Evolutionary conservation across 2,888 invertebrate species (phyloP).

Genomic region (Chironomus tentans): DNA sequence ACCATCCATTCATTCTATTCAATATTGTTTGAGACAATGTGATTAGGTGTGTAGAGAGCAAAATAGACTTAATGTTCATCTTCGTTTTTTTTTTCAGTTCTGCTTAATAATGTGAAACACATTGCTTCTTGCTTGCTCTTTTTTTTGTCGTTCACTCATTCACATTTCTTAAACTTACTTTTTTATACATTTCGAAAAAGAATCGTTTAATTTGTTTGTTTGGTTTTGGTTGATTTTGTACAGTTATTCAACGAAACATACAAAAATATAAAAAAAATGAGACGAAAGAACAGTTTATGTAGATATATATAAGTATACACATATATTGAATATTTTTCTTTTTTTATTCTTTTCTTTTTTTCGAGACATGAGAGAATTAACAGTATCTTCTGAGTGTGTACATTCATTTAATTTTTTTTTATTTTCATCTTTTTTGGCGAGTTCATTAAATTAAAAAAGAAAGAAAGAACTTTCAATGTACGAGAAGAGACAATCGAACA

Average conservation of each 20-base stretch:
- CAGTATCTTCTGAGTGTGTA: conserved; percentile 4
- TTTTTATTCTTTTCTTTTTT: background rate
- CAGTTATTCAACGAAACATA: conserved; percentile 17
- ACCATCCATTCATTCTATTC: background rate
- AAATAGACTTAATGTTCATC: background rate
- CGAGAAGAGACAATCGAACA: background rate
- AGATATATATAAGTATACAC: background rate
- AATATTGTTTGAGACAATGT: background rate
- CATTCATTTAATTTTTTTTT: background rate
- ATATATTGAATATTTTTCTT: background rate
- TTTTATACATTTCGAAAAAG: background rate
- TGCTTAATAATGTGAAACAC: background rate
- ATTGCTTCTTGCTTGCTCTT: background rate
- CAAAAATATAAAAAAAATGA: background rate
- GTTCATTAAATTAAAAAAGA: background rate
- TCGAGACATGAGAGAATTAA: conserved; percentile 15
- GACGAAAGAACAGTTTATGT: conserved; percentile 11
- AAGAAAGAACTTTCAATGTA: background rate
- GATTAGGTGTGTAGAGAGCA: background rate
- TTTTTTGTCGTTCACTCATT: background rate
- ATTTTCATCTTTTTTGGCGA: background rate
- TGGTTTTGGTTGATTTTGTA: conserved; percentile 22
- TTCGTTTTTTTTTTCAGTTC: background rate
- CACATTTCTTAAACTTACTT: background rate
- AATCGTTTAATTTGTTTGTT: conserved; percentile 24